Conservation (phyloP, 2,113 vertebrate species). For the Megaceryle maxima region DNA sequence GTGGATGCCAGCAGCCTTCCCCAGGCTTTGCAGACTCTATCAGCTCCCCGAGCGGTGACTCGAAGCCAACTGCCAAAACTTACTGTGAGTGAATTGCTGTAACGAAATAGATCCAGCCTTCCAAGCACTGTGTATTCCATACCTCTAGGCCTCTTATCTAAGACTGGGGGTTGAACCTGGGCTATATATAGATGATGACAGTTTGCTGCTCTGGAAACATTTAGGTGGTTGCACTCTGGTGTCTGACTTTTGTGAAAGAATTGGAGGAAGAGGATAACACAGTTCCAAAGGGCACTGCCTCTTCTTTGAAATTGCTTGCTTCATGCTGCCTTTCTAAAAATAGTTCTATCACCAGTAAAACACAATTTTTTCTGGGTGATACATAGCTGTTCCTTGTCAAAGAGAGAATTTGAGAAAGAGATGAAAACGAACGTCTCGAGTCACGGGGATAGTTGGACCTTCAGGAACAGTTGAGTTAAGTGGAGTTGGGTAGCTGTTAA, state of each 20-base stretch:
- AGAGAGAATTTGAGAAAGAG: not conserved
- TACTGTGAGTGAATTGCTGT: not conserved
- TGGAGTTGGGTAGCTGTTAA: not conserved
- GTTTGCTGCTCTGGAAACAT: not conserved
- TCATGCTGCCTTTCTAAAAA: not conserved
- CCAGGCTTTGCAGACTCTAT: not conserved
- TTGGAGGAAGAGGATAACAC: conserved; percentile 27
- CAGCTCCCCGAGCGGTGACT: fast-evolving
- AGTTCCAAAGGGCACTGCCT: not conserved
- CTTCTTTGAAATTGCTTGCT: not conserved
- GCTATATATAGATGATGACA: conserved; percentile 18
- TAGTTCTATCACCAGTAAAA: not conserved
- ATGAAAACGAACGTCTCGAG: not conserved
- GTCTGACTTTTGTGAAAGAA: conserved; percentile 12
- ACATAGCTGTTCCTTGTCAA: not conserved
- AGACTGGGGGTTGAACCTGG: not conserved
- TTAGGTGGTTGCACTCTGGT: not conserved
- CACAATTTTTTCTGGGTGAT: not conserved
- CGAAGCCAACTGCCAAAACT: not conserved
- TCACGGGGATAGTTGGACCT: not conserved
- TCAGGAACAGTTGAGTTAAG: not conserved
- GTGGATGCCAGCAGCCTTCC: not conserved
- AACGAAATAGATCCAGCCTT: not conserved
- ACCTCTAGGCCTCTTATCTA: not conserved
- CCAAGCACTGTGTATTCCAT: not conserved